Percentiles rank a stretch among this genome's conserved stretches.
Conservation (phyloP, 2,888 invertebrate genomes). For the Norana najaformis region DNA sequence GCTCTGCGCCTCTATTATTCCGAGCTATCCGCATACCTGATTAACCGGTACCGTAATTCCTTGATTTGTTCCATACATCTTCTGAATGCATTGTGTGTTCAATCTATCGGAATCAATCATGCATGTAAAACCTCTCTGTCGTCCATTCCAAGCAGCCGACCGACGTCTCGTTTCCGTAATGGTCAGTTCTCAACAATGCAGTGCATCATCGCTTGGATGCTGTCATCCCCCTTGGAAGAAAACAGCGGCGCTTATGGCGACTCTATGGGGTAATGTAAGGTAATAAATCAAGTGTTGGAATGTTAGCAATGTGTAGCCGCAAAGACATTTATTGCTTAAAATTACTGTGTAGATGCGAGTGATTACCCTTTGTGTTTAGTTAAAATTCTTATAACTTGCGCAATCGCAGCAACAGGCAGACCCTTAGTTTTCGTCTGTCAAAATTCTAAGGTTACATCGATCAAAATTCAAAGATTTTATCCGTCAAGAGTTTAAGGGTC, state of each 20-base stretch:
- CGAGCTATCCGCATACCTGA: not conserved
- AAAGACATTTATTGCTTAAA: not conserved
- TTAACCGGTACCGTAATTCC: not conserved
- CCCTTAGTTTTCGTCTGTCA: not conserved
- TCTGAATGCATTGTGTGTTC: not conserved
- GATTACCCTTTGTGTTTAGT: not conserved
- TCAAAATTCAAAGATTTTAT: not conserved
- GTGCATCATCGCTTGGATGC: not conserved
- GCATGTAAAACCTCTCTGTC: too few relatives aligned
- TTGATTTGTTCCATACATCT: not conserved
- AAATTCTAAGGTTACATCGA: not conserved
- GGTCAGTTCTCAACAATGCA: not conserved
- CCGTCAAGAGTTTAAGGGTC: not conserved
- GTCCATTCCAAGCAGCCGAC: not conserved
- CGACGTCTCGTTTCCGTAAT: not conserved
- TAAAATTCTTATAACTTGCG: not conserved
- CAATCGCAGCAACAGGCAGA: not conserved
- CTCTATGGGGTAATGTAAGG: not conserved
- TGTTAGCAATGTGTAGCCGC: not conserved
- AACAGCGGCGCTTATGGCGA: not conserved
- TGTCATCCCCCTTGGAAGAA: not conserved
- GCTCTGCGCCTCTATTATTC: not conserved
- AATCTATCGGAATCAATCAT: not conserved
- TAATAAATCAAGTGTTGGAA: not conserved
- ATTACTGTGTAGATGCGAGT: not conserved